phyloP scores from a whole-genome alignment of 2,113 vertebrate genomes.

The Thomomys bottae region DNA sequence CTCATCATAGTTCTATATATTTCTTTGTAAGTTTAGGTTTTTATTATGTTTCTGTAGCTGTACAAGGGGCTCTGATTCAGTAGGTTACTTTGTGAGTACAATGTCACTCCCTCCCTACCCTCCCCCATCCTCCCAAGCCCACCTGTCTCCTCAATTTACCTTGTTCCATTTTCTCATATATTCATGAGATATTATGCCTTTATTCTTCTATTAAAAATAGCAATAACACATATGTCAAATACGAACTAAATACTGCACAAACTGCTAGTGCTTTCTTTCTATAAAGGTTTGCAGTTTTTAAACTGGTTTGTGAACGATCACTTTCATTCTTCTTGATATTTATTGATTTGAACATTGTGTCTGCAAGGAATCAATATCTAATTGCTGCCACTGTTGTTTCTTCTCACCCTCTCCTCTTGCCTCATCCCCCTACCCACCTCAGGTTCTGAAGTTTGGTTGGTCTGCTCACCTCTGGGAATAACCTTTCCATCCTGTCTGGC shows the following conservation, averaged over 20 bases:
- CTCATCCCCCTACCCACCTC: too few species aligned
- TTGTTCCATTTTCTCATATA: too few species aligned
- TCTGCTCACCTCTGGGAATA: fast-evolving
- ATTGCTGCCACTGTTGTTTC: background rate
- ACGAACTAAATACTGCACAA: background rate
- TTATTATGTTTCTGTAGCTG: too few species aligned
- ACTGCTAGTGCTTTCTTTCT: background rate
- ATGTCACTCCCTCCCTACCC: too few species aligned
- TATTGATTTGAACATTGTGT: background rate
- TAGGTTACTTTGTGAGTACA: too few species aligned
- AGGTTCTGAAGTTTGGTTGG: fast-evolving
- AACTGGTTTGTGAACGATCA: background rate
- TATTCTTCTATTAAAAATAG: background rate
- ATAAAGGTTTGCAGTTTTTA: background rate
- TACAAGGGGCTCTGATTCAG: too few species aligned
- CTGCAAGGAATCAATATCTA: background rate
- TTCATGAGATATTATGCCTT: too few species aligned
- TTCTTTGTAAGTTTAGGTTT: too few species aligned
- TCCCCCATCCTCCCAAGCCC: too few species aligned
- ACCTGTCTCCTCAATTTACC: too few species aligned
- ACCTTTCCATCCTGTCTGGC: background rate
- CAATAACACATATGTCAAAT: background rate
- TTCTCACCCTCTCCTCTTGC: background rate
- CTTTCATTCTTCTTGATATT: background rate
- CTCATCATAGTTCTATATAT: background rate